Base-by-base conservation (phyloP, 2,797 vertebrate species). In the Enteromius viviparus region DNA sequence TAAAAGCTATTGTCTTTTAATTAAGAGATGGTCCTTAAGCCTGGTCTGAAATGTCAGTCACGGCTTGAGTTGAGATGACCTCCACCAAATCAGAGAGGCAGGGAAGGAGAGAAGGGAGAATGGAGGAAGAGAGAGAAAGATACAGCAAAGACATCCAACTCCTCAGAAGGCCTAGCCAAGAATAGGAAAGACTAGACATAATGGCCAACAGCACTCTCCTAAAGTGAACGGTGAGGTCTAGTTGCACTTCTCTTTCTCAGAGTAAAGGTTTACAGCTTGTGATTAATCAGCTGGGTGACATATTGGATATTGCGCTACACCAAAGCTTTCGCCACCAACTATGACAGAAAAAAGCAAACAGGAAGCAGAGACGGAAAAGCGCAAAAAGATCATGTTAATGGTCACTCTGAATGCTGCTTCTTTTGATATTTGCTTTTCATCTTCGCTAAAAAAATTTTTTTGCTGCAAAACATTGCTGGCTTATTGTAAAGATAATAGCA, bases 1-100 rank as follows among this genome's bases (percentile, higher is more conserved):
- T 71, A 49, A 85, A 87, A 87, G 77, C 88, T 87, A 90, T 93
- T 92, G 93, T 92, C 87, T 93, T 94, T 94, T 94, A 94, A 95
- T 95, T 94, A 95, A 94, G 93, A 93, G 91, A 94, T 93, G 91
- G 89, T 91, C 85, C 87, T 87, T 94, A 84, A 45, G 88, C 89
- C 85, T 82, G 88, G 92, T 91, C 91, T 94, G 92, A 91, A 89
- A 89, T 94, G 92, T 94, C 93, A 91, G 85, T 91, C 89, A 92
- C 80, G 90, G 90, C 90, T 42, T 89, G 89, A 93, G 91, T 91
- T 89, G 76, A 85, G 84, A 88, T 93, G 92, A 94, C 90, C 92
- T 95, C 93, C 93, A 92, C 87, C 37, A n/a, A 84, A 74, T 71
- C 77, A 75, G 75, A 82, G 40, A 79, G 84, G 74, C 82, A 84